Base-by-base conservation (phyloP, 2,888 invertebrate species). In the Leptogaster cylindrica region DNA sequence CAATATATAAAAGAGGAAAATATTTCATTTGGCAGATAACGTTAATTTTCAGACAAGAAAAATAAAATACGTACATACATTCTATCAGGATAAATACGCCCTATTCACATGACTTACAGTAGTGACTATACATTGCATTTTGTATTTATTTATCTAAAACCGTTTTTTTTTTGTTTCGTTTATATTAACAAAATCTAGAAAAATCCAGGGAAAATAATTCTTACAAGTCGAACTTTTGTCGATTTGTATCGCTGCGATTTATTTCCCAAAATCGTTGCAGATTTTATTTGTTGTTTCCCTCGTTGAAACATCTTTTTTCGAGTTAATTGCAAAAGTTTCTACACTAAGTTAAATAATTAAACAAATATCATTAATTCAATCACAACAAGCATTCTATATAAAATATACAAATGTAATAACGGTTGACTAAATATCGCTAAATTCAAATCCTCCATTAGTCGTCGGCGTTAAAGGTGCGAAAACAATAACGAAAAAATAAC, bases 51-150 rank as follows among this genome's bases (percentile, higher is more conserved):
- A 46, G 46, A 46, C 10, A 46, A n/a, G 18, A 64, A 33, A 23
- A 64, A n/a, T n/a, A n/a, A n/a, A n/a, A n/a, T n/a, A n/a, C n/a
- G n/a, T n/a, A n/a, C n/a, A n/a, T n/a, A n/a, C n/a, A n/a, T n/a
- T 23, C 41, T 44, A 64, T 48, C 14, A 64, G 48, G 48, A 64
- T 64, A 64, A 64, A 64, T 65, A 65, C 46, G 48, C 51, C 61
- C 67, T 70, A 67, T 70, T 61, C 65, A 67, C 65, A 67, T 75
- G 74, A 74, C 80, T 80, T 80, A 80, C 78, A 79, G 74, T 81
- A 81, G 79, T 80, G 80, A 80, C 80, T 80, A 81, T 80, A 80
- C 79, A 81, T 79, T 79, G 77, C 74, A 74, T 76, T 78, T 78
- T 67, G 66, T 65, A 50, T 68, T 67, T 27, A 61, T 67, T 52